Percentiles rank a stretch among this genome's conserved stretches.
phyloP scores from a whole-genome alignment of 2,113 vertebrate genomes.

The Prietella phreatophila region DNA sequence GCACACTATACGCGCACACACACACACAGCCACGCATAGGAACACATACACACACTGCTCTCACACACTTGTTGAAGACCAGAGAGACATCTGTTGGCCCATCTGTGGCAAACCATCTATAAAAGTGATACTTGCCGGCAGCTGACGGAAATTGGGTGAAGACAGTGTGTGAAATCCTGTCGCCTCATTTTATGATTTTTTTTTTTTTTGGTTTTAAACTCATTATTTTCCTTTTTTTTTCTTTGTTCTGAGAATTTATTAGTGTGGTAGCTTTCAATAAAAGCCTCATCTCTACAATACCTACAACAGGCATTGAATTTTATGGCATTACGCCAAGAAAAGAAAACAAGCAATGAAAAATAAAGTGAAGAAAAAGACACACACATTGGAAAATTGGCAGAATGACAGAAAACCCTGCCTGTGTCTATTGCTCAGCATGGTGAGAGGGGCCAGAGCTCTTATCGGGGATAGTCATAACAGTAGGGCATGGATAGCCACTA shows the following conservation, averaged over 20 bases:
- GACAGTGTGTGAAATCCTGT: constrained; percentile 41
- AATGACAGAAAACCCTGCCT: constrained; percentile 54
- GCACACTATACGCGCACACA: constrained; percentile 20
- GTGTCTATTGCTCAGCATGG: constrained; percentile 47
- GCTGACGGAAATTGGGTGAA: constrained; percentile 48
- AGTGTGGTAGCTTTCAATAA: constrained; percentile 12
- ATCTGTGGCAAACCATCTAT: constrained; percentile 56
- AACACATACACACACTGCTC: constrained; percentile 24
- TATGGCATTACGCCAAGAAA: background rate
- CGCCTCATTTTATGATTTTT: constrained; percentile 26
- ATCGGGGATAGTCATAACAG: constrained; percentile 76
- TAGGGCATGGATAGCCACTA: constrained; percentile 71
- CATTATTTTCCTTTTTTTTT: background rate
- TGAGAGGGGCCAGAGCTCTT: constrained; percentile 59
- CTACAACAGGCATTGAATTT: constrained; percentile 23
- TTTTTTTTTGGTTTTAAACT: constrained; percentile 1
- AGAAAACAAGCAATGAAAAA: background rate
- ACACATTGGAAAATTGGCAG: constrained; percentile 22
- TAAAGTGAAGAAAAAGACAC: constrained; percentile 9
- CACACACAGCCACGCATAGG: constrained; percentile 21
- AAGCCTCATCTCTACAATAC: constrained; percentile 1
- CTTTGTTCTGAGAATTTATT: constrained; percentile 12
- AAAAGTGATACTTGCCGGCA: constrained; percentile 51
- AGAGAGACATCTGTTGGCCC: constrained; percentile 56
- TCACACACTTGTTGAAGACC: constrained; percentile 50